Percentiles rank a stretch among this genome's conserved stretches.
These are phyloP conservation scores for Diaperis boleti DNA, from an alignment of 2,888 invertebrate species.

Conservation along the genomic window DNA sequence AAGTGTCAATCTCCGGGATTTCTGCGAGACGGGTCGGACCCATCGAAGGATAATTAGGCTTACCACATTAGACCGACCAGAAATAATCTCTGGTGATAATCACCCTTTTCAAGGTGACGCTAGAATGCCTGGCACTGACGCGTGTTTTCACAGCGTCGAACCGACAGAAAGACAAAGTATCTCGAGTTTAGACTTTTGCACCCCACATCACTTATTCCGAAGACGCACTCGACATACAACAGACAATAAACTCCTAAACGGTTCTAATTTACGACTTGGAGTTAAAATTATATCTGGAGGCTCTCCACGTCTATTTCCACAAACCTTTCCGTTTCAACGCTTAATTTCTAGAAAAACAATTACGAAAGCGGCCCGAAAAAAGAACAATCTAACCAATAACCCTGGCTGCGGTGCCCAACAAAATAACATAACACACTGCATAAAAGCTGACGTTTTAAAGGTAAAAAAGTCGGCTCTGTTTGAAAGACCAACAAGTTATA, in stretches of 20 bases:
- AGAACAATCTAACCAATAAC: slow-evolving; percentile 50
- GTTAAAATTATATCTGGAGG: slow-evolving; percentile 31
- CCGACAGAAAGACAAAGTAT: slow-evolving; percentile 47
- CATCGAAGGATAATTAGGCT: slow-evolving; percentile 3
- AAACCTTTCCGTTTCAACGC: background rate
- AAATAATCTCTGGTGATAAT: background rate
- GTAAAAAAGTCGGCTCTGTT: slow-evolving; percentile 49
- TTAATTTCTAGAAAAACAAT: slow-evolving; percentile 23
- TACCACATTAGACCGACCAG: background rate
- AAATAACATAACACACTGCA: slow-evolving; percentile 34
- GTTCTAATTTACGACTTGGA: slow-evolving; percentile 34
- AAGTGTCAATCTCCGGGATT: slow-evolving; percentile 2
- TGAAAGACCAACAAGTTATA: slow-evolving; percentile 42
- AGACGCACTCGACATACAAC: slow-evolving; percentile 25
- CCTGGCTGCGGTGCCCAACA: slow-evolving; percentile 45
- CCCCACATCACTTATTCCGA: slow-evolving; percentile 35
- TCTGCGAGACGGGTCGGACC: background rate
- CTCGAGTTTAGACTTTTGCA: slow-evolving; percentile 39
- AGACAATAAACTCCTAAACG: slow-evolving; percentile 40
- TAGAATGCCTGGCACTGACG: slow-evolving; percentile 38
- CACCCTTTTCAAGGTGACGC: background rate
- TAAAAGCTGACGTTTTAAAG: slow-evolving; percentile 52
- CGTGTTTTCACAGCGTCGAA: slow-evolving; percentile 45
- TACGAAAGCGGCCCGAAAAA: slow-evolving; percentile 41
- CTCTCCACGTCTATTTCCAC: background rate